These are phyloP conservation scores for Nemopilema nomurai DNA, from an alignment of 30 jellyfish, hydroid and myxozoan genomes.

Conservation along the genomic window DNA sequence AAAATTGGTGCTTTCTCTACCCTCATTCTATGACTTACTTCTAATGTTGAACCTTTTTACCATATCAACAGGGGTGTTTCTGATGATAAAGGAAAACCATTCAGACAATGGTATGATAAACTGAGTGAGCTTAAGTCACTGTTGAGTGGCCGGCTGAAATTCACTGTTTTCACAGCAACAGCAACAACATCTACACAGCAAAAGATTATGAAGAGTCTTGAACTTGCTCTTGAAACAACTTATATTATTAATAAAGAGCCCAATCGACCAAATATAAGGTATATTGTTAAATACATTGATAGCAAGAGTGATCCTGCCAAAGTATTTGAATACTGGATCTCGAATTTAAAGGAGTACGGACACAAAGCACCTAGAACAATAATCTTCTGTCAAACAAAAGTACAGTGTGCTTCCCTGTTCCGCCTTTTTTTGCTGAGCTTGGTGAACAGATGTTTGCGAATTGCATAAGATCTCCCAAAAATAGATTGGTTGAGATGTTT, in stretches of 20 bases:
- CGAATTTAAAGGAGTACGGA: not conserved
- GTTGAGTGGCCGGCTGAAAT: too few relatives aligned
- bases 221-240: not conserved
- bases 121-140: not conserved
- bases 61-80: not conserved
- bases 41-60: not conserved
- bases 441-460: not conserved
- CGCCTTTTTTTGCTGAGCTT: too few relatives aligned
- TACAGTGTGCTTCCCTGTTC: too few relatives aligned
- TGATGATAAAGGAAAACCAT: not conserved
- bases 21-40: not conserved
- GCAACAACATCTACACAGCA: not conserved
- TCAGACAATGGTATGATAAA: not conserved
- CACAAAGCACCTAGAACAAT: not conserved
- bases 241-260: not conserved
- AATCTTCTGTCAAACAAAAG: too few relatives aligned
- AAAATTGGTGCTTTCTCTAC: not conserved
- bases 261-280: not conserved
- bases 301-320: not conserved
- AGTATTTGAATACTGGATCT: too few relatives aligned
- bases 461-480: not conserved
- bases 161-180: too few relatives aligned
- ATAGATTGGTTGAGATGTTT: not conserved
- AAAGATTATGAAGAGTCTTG: not conserved
- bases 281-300: too few relatives aligned